Percentiles rank a stretch among this genome's conserved stretches.
These are phyloP conservation scores for Drosophila yooni DNA, from an alignment of 2,888 invertebrate species.

Conservation along the genomic window DNA sequence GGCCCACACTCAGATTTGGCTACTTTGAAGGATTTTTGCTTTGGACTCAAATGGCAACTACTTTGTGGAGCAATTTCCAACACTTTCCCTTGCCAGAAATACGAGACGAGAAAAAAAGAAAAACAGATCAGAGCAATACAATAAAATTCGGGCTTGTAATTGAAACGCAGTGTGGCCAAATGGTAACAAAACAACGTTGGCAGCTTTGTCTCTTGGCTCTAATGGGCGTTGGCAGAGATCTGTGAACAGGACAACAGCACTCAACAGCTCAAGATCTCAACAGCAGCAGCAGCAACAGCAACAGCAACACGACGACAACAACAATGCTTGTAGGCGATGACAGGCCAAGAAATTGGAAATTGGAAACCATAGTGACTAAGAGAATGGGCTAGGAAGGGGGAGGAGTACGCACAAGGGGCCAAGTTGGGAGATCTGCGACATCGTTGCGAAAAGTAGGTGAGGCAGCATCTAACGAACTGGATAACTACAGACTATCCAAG, in stretches of 20 bases:
- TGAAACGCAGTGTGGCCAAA: conserved; percentile 74
- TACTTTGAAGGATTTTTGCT: conserved; percentile 60
- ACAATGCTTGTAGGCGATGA: conserved; percentile 72
- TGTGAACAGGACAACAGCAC: conserved; percentile 37
- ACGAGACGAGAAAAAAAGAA: conserved; percentile 3
- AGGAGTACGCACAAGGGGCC: conserved; percentile 47
- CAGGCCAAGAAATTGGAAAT: conserved; percentile 63
- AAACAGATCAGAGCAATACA: conserved; percentile 57
- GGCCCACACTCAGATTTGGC: conserved; percentile 47
- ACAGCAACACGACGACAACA: conserved; percentile 52
- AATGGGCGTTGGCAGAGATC: conserved; percentile 71
- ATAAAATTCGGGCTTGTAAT: conserved; percentile 71
- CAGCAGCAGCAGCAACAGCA: conserved; percentile 13
- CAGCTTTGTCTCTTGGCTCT: conserved; percentile 45
- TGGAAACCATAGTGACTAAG: conserved; percentile 29
- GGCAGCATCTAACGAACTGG: conserved; percentile 53
- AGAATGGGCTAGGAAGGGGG: neutral
- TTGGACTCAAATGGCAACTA: conserved; percentile 57
- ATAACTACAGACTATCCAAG: conserved; percentile 51
- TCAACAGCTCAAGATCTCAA: conserved; percentile 30
- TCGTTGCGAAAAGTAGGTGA: conserved; percentile 72
- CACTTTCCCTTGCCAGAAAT: conserved; percentile 67
- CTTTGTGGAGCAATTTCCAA: conserved; percentile 63
- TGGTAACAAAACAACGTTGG: conserved; percentile 32
- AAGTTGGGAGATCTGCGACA: conserved; percentile 44